phyloP scores from a whole-genome alignment of 37 sponge, comb jelly and placozoan species.

The Beroe ovata region DNA sequence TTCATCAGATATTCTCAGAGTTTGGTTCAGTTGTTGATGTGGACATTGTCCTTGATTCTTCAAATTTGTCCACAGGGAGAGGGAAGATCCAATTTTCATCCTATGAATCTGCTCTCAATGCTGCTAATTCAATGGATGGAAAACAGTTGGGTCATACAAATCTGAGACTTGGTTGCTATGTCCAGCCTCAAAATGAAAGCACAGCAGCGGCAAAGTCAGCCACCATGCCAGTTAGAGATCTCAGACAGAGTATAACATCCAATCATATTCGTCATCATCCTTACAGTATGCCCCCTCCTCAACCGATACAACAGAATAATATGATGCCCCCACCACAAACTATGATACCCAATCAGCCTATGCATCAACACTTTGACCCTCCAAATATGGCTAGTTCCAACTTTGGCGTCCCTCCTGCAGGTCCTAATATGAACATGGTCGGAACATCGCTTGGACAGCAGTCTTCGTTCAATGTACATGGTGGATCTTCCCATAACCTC shows the following conservation, averaged over 20 bases:
- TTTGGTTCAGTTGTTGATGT: conserved; percentile 8
- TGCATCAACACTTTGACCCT: conserved; percentile 7
- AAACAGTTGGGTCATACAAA: neutral
- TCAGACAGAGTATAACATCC: neutral
- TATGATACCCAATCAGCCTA: neutral
- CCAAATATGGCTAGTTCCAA: neutral
- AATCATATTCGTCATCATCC: conserved; percentile 14
- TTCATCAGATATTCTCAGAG: conserved; percentile 63
- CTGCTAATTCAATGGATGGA: conserved; percentile 21
- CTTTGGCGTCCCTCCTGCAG: neutral
- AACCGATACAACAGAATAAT: neutral
- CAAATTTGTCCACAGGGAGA: conserved; percentile 11
- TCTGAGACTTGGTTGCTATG: neutral
- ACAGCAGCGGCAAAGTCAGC: neutral
- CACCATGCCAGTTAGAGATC: neutral
- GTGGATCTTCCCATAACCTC: neutral
- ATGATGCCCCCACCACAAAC: neutral
- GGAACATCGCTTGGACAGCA: neutral
- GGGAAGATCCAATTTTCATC: neutral
- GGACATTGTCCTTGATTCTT: neutral
- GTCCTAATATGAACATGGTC: neutral
- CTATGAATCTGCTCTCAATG: neutral
- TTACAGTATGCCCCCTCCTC: neutral
- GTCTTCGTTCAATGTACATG: conserved; percentile 24
- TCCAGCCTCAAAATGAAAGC: neutral